Evolutionary conservation across 23 tunicate species (phyloP).

Genomic region (Oikopleura albicans): DNA sequence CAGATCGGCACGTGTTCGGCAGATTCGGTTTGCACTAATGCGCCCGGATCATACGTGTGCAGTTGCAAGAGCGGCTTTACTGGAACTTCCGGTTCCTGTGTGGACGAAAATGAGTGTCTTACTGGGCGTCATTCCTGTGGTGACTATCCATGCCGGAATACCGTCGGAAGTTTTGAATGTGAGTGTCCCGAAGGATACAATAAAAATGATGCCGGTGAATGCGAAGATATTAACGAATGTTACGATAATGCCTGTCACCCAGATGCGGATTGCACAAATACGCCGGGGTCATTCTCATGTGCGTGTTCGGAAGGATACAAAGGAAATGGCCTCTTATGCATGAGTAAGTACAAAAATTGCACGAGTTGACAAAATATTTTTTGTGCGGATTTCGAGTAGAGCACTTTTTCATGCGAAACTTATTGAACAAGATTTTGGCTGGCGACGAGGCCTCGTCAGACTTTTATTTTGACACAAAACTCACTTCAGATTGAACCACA

Average conservation of each 20-base stretch:
- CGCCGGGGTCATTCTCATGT: background rate
- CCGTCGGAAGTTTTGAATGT: background rate
- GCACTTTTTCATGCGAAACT: too few species aligned
- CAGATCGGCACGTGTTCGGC: background rate
- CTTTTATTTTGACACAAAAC: too few species aligned
- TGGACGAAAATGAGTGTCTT: background rate
- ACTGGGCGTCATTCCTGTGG: background rate
- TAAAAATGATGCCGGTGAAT: background rate
- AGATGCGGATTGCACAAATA: background rate
- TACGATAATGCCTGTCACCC: background rate
- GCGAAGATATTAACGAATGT: conserved; percentile 14
- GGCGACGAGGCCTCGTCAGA: too few species aligned
- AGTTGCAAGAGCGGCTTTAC: conserved; percentile 36
- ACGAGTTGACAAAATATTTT: too few species aligned
- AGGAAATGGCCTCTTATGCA: conserved; percentile 3
- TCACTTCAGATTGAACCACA: too few species aligned
- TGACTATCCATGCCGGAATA: background rate
- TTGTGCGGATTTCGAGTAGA: too few species aligned
- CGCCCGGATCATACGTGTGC: conserved; percentile 18
- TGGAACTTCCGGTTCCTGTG: conserved; percentile 22
- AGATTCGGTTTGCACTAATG: background rate
- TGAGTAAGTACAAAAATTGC: background rate
- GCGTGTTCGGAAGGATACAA: background rate
- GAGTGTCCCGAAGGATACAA: background rate
- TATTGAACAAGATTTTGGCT: too few species aligned